Evolutionary conservation across 2,797 vertebrate species (phyloP), one percentile per base, ranked within the genome.

Genomic region (Danio choprae): DNA sequence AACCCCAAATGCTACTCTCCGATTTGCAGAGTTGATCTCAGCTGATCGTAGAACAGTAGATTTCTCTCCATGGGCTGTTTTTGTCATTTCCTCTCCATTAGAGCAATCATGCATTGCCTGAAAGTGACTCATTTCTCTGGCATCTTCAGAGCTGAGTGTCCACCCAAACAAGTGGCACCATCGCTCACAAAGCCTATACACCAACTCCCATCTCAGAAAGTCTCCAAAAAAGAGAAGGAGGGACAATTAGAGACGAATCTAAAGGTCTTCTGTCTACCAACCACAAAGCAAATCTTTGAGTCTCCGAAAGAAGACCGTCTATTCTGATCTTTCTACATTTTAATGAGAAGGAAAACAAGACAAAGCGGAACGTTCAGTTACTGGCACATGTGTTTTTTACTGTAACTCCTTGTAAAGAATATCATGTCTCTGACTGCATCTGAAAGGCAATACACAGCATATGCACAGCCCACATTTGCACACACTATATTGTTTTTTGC

Each of bases 271-370:
- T 88, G 84, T 86, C 55, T 20, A 2, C 22, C 5, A 55, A 43
- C 65, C 60, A 88, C 87, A 88, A 86, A 85, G 84, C 60, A 16
- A 64, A 83, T 84, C 79, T 86, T 83, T 84, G 75, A 81, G 46
- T 53, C 63, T 81, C 53, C 41, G 48, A 53, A 29, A 29, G 67
- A 41, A 70, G 83, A 81, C 71, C 77, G 7, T 16, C 41, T 68
- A 53, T 81, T 74, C 51, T 69, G 53, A 68, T 15, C 29, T 53
- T 13, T 75, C 15, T 9, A 79, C 64, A 81, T 84, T 82, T 79
- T 56, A 64, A 62, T 7, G 50, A 46, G 53, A 38, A 63, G 18
- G 62, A 50, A 79, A 70, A 77, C 22, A 69, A 67, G 76, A 18
- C 77, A 46, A 9, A 41, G 60, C 48, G 48, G 77, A 75, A 75